Evolutionary conservation across 2,113 vertebrate genomes (phyloP).

Genomic region (Gnathonemus longibarbis): DNA sequence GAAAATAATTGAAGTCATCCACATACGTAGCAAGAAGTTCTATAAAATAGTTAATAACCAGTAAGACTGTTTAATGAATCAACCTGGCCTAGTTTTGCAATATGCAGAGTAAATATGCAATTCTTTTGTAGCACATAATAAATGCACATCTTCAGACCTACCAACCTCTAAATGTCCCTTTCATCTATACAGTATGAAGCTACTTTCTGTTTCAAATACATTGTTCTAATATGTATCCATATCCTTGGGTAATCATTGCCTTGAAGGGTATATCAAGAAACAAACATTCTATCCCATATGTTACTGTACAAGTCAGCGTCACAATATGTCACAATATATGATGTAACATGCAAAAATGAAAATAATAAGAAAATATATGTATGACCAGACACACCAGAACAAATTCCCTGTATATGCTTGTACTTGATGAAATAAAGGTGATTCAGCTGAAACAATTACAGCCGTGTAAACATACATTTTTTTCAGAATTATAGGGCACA

Average conservation of each 20-base stretch:
- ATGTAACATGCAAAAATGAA: not conserved
- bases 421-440: not conserved
- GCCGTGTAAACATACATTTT: not conserved
- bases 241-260: constrained; percentile 1
- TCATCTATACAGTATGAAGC: not conserved
- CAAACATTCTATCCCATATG: too few species aligned
- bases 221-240: not conserved
- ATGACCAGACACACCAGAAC: not conserved
- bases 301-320: not conserved
- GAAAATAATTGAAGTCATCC: not conserved
- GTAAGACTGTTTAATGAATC: constrained; percentile 15
- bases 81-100: constrained; percentile 10
- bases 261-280: not conserved
- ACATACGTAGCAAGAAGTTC: not conserved
- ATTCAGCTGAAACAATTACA: not conserved
- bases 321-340: not conserved
- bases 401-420: not conserved
- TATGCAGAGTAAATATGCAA: constrained; percentile 13
- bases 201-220: not conserved
- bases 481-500: not conserved
- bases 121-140: constrained; percentile 1
- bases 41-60: constrained; percentile 8
- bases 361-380: not conserved
- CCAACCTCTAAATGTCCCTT: not conserved
- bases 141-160: constrained; percentile 13